phyloP scores from a whole-genome alignment of 2,113 vertebrate genomes.

The Thamnophis sirtalis region DNA sequence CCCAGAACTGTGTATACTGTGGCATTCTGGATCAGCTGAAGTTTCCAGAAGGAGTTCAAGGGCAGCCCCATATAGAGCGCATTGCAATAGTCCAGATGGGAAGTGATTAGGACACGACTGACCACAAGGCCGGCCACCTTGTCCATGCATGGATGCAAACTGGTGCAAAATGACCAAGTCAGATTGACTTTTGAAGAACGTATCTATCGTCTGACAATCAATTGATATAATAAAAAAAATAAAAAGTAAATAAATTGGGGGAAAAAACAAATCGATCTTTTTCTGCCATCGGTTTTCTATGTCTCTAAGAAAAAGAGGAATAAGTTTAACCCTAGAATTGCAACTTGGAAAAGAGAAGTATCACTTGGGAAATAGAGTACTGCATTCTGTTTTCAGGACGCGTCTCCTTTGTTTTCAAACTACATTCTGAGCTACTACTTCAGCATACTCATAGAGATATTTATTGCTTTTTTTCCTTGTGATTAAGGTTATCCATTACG shows the following conservation, averaged over 20 bases:
- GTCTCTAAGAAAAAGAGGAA: background rate
- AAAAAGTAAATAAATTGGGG: background rate
- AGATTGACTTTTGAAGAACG: background rate
- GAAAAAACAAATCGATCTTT: background rate
- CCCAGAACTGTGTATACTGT: background rate
- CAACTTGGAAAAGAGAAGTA: background rate
- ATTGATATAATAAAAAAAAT: background rate
- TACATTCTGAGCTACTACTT: constrained; percentile 1
- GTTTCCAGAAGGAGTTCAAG: background rate
- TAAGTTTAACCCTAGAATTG: background rate
- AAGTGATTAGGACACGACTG: background rate
- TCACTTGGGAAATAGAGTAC: background rate
- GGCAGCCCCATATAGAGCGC: background rate
- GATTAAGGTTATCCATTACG: constrained; percentile 49
- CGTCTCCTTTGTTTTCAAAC: constrained; percentile 23
- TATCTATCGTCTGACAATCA: background rate
- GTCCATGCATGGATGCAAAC: background rate
- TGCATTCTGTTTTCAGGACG: constrained; percentile 24
- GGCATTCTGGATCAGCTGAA: background rate
- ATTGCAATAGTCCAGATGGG: background rate
- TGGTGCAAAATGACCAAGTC: background rate
- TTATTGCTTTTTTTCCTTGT: constrained; percentile 47
- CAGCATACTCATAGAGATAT: constrained; percentile 40
- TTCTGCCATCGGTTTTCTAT: background rate
- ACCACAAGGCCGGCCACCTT: background rate